Evolutionary conservation across 2,888 invertebrate genomes (phyloP).

Genomic region (Heliconius ethilla): DNA sequence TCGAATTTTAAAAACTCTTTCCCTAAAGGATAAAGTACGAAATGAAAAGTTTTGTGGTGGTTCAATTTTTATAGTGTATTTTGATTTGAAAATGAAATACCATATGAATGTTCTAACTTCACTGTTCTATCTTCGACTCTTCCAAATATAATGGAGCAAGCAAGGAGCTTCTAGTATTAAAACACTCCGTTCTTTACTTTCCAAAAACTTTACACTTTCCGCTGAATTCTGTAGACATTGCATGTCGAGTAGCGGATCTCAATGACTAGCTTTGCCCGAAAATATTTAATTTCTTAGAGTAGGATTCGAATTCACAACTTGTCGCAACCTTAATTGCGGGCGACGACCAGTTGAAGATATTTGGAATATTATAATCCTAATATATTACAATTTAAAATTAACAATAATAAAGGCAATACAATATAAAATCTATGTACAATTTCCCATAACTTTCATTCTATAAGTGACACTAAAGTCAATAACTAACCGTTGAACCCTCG

Average conservation of each 20-base stretch:
- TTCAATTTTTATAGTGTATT: conserved; percentile 7
- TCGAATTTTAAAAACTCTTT: no score
- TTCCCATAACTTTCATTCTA: conserved; percentile 27
- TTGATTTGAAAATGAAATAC: background rate
- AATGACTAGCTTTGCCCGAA: no score
- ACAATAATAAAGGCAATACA: background rate
- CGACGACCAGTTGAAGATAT: background rate
- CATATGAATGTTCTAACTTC: background rate
- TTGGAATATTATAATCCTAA: background rate
- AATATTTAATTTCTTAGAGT: no score
- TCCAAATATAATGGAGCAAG: background rate
- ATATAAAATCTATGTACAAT: background rate
- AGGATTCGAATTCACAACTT: no score
- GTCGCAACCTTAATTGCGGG: no score
- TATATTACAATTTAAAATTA: background rate
- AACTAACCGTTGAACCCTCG: conserved; percentile 38
- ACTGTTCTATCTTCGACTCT: background rate
- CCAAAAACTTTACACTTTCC: no score
- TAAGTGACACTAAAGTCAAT: conserved; percentile 28
- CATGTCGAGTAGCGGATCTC: no score
- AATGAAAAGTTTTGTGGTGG: conserved; percentile 15
- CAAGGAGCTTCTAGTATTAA: background rate
- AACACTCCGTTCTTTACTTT: background rate
- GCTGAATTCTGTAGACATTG: no score
- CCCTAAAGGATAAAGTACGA: conserved; percentile 14